phyloP scores from a whole-genome alignment of 2,113 vertebrate genomes.

The Rhynchomys soricoides region DNA sequence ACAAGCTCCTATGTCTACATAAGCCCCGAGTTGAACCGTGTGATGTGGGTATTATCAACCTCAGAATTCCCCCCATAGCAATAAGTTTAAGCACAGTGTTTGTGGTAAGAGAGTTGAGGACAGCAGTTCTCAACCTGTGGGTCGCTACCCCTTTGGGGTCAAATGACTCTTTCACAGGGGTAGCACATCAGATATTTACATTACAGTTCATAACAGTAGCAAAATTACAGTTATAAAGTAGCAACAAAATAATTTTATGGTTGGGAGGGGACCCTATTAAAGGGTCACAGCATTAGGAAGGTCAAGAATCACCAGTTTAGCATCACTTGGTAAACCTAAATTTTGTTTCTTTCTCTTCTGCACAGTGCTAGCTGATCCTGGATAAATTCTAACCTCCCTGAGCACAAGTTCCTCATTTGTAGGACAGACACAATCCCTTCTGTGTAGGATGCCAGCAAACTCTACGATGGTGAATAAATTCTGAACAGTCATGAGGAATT shows the following conservation, averaged over 20 bases:
- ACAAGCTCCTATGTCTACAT: neutral
- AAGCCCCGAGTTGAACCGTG: neutral
- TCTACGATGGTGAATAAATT: neutral
- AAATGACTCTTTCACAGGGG: neutral
- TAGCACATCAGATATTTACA: neutral
- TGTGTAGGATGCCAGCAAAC: neutral
- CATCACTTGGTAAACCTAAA: neutral
- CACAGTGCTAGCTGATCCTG: neutral
- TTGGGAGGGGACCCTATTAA: neutral
- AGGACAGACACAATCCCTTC: neutral
- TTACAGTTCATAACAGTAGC: neutral
- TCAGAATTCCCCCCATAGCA: neutral
- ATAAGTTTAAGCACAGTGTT: neutral
- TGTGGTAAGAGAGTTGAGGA: neutral
- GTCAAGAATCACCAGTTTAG: neutral
- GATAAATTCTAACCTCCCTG: neutral
- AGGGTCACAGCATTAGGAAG: too few relatives aligned
- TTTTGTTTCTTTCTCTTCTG: neutral
- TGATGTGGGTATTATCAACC: neutral
- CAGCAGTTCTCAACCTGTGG: neutral
- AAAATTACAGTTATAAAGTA: neutral
- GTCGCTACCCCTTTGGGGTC: neutral
- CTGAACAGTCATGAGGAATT: neutral
- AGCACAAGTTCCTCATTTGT: neutral
- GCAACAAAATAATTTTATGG: neutral